Base-by-base conservation (phyloP, 1,140 invertebrate genomes). In the Eurosta solidaginis region DNA sequence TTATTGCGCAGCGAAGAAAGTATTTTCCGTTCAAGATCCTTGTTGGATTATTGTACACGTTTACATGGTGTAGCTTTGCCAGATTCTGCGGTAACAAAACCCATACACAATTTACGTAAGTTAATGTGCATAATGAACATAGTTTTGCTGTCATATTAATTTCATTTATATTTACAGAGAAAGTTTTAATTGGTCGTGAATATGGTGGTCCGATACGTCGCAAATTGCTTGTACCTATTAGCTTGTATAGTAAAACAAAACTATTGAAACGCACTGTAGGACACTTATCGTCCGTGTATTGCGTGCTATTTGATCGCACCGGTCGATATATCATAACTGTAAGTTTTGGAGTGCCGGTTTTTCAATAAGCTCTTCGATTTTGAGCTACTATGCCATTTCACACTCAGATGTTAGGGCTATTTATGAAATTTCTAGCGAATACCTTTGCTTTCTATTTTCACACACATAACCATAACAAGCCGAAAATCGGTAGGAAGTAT, bases 251-350 rank as follows among this genome's bases (percentile, higher is more conserved):
- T 29, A 92, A 92, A 78, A 89, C 96, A 50, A 91, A 93, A 80
- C 89, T 96, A 78, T 93, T 96, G 84, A 92, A 94, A 44, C 91
- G 95, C 75, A 96, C 96, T 1, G 89, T 99, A 7, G 98, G 97
- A 6, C 98, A 99, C 88, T 90, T 99, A 40, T 96, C 96, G 7
- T 95, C 97, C 25, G 97, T 99, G 1, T 99, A 98, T 89, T 99
- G 98, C 89, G 92, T 99, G 22, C 89, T 96, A 1, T 99, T 97
- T 89, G 98, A 99, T 89, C 91, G 93, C 78, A 96, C 95, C 14
- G 98, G 98, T 6, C 92, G 93, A 85, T 98, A 95, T 85, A 94
- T 98, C 68, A 93, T 99, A 81, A 99, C 98, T 0, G 94, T 95
- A 89, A 90, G 90, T 89, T 63, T 10, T 6, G 40, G 14, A 20